Base-by-base conservation (phyloP, 1,140 invertebrate species). In the Druon quercuslanigerum region DNA sequence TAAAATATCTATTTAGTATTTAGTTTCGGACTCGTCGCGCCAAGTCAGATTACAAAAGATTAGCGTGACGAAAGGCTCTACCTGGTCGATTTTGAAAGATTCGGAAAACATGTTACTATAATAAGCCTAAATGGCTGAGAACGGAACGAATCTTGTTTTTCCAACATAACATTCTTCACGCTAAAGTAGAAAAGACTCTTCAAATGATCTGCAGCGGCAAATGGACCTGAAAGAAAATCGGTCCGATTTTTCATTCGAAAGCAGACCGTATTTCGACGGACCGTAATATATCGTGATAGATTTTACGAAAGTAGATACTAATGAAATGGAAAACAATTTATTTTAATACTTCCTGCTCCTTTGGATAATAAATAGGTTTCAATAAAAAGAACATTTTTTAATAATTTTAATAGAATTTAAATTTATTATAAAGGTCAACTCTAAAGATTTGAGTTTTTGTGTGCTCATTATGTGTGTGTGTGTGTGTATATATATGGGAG, bases 101-200 rank as follows among this genome's bases (percentile, higher is more conserved):
- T 52, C 50, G 51, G 20, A 40, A 56, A 56, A n/a, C 25, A 77
- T 71, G 51, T 46, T 73, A 70, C 76, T 56, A 51, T 80, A 71
- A 46, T 50, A 70, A 57, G 60, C 4, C 16, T 54, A 78, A 80
- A 72, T 66, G 33, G 25, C 33, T 66, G 60, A 9, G 54, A 79
- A 78, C 77, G 85, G 84, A 87, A 87, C 87, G 78, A 88, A 86
- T 88, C 77, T 82, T 80, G 84, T 82, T 86, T 87, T 75, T 66
- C 82, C 76, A 81, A 79, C 73, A 79, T 25, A 56, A 60, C 71
- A 79, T 81, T 79, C 75, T 78, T 80, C 50, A 52, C 57, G 72
- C 51, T 17, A 71, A 75, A 73, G 79, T 76, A 73, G 66, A 25
- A 66, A 76, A 75, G 51, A 54, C 14, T 11, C 51, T 17, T 52